Percentiles rank a stretch among this genome's conserved stretches.
Conservation (phyloP, 2,888 invertebrate genomes). For the Drosophila helvetica region DNA sequence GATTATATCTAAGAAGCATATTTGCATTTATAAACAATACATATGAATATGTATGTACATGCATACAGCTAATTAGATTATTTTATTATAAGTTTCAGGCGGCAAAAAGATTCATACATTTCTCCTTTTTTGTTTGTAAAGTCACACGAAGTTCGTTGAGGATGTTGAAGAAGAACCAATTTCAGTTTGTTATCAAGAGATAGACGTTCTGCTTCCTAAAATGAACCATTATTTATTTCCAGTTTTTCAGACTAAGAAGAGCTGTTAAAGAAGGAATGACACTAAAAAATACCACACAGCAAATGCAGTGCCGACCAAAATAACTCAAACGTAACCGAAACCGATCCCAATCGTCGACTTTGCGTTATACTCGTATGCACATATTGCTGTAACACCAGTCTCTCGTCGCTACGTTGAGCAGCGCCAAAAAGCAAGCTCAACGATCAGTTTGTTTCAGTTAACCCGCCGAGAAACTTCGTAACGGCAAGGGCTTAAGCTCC, state of each 20-base stretch:
- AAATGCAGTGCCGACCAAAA: slow-evolving; percentile 14
- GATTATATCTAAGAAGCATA: too few species aligned
- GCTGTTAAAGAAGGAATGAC: neutral
- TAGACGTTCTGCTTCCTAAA: too few species aligned
- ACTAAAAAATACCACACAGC: slow-evolving; percentile 2
- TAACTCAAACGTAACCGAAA: slow-evolving; percentile 32
- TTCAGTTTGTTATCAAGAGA: too few species aligned
- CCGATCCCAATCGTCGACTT: slow-evolving; percentile 17
- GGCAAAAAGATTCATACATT: too few species aligned
- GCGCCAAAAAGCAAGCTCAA: slow-evolving; percentile 50
- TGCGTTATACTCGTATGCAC: slow-evolving; percentile 17
- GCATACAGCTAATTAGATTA: too few species aligned
- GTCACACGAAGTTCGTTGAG: too few species aligned
- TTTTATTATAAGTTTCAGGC: too few species aligned
- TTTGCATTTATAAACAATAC: too few species aligned
- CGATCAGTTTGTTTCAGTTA: slow-evolving; percentile 62
- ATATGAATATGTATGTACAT: too few species aligned
- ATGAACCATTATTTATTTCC: too few species aligned
- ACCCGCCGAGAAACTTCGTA: slow-evolving; percentile 66
- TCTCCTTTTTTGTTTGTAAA: too few species aligned
- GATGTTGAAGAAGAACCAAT: too few species aligned
- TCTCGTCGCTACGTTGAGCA: slow-evolving; percentile 22
- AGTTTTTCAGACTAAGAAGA: neutral
- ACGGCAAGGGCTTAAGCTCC: slow-evolving; percentile 5
- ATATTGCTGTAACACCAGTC: slow-evolving; percentile 25